Evolutionary conservation across 2,797 vertebrate genomes (phyloP).

Genomic region (Pipistrellus nathusii): DNA sequence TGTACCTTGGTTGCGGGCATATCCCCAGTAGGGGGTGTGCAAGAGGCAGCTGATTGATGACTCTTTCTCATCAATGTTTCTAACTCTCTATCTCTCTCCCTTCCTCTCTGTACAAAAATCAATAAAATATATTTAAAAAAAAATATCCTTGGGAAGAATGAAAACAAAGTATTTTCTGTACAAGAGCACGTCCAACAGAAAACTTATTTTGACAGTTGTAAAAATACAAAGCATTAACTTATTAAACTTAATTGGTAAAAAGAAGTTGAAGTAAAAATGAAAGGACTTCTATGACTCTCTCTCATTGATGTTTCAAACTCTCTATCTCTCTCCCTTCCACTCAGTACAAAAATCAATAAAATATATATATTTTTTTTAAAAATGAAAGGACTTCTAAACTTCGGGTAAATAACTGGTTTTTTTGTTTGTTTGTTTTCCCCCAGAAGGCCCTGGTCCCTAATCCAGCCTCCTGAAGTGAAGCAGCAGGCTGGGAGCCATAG

Average conservation of each 20-base stretch:
- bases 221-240: background rate
- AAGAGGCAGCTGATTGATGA: no score
- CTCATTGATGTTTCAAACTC: no score
- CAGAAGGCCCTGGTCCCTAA: background rate
- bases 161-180: background rate
- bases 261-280: background rate
- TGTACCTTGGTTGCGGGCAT: no score
- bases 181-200: background rate
- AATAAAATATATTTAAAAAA: no score
- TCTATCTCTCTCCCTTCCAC: no score
- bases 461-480: background rate
- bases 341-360: no score
- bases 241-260: background rate
- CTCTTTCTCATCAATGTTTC: no score
- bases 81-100: no score
- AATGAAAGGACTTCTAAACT: background rate
- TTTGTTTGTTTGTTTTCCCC: background rate
- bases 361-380: no score
- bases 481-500: background rate
- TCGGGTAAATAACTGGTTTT: background rate
- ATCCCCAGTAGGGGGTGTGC: no score
- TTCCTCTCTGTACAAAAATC: no score
- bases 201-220: background rate
- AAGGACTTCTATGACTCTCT: background rate
- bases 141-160: no score